phyloP scores from a whole-genome alignment of 2,888 invertebrate species.

The Cecidostiba fungosa region DNA sequence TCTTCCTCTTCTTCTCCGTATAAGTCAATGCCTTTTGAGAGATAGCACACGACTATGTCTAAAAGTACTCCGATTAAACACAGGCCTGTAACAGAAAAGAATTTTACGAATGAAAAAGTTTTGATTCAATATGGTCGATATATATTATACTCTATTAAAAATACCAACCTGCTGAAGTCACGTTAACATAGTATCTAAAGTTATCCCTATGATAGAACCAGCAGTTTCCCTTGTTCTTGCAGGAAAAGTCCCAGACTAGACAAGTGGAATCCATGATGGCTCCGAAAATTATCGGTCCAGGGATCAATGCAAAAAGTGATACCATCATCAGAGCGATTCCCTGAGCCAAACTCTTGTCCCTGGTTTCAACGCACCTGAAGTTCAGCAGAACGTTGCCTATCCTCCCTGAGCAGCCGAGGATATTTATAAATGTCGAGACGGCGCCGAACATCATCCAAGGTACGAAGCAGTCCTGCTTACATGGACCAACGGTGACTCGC shows the following conservation, averaged over 20 bases:
- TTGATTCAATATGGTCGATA: too few species aligned
- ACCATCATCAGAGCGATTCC: conserved; percentile 84
- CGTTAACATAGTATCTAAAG: conserved; percentile 83
- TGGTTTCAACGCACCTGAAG: conserved; percentile 84
- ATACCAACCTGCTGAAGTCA: conserved; percentile 81
- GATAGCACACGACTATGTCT: conserved; percentile 83
- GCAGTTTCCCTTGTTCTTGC: conserved; percentile 84
- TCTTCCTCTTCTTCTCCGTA: conserved; percentile 80
- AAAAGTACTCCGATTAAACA: conserved; percentile 83
- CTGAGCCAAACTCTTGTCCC: conserved; percentile 86
- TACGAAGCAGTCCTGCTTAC: conserved; percentile 73
- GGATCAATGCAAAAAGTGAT: conserved; percentile 85
- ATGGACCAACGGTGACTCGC: conserved; percentile 76
- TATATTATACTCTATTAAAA: too few species aligned
- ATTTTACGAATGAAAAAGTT: background rate
- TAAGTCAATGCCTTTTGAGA: conserved; percentile 83
- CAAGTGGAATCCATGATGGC: conserved; percentile 86
- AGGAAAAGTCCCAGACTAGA: conserved; percentile 85
- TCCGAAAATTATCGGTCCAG: conserved; percentile 87
- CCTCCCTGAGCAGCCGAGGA: conserved; percentile 85
- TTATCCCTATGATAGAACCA: conserved; percentile 85
- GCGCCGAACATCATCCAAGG: conserved; percentile 81
- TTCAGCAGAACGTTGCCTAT: conserved; percentile 86
- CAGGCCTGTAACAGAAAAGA: conserved; percentile 79
- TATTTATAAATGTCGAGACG: conserved; percentile 82